Evolutionary conservation across 2,797 vertebrate genomes (phyloP).

Genomic region (Crenuchus spilurus): DNA sequence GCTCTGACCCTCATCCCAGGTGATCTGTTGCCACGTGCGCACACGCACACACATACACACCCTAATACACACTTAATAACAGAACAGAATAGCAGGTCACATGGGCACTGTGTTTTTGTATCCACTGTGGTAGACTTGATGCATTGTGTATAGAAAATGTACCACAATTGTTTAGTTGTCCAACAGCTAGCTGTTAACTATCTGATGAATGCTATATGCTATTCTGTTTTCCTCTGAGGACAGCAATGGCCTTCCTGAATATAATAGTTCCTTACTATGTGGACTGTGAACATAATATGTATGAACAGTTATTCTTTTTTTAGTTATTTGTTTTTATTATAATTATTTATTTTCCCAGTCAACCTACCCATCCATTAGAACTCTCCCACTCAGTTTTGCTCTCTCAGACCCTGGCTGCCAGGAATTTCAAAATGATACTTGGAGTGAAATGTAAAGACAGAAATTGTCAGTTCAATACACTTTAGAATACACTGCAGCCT

Average conservation of each 20-base stretch:
- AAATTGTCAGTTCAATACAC: too few relatives aligned
- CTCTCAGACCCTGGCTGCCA: too few relatives aligned
- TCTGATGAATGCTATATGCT: not conserved
- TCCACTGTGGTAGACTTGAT: not conserved
- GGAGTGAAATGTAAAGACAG: too few relatives aligned
- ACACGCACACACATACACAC: not conserved
- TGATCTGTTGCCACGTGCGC: not conserved
- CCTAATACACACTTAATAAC: not conserved
- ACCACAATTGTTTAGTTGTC: not conserved
- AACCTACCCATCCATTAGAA: too few relatives aligned
- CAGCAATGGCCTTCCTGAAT: not conserved
- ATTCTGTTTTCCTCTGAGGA: not conserved
- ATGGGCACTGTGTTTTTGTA: slow-evolving; percentile 17
- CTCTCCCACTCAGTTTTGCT: too few relatives aligned
- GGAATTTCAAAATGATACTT: too few relatives aligned
- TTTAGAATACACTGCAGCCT: too few relatives aligned
- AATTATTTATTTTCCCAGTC: too few relatives aligned
- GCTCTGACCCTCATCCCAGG: not conserved
- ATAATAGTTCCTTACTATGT: not conserved
- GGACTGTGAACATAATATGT: too few relatives aligned
- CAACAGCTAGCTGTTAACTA: not conserved
- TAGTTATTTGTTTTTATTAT: too few relatives aligned
- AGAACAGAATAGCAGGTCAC: not conserved
- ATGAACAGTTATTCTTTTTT: too few relatives aligned
- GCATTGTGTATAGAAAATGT: slow-evolving; percentile 11